Evolutionary conservation across 2,113 vertebrate genomes (phyloP).

Genomic region (Amphilophus citrinellus): DNA sequence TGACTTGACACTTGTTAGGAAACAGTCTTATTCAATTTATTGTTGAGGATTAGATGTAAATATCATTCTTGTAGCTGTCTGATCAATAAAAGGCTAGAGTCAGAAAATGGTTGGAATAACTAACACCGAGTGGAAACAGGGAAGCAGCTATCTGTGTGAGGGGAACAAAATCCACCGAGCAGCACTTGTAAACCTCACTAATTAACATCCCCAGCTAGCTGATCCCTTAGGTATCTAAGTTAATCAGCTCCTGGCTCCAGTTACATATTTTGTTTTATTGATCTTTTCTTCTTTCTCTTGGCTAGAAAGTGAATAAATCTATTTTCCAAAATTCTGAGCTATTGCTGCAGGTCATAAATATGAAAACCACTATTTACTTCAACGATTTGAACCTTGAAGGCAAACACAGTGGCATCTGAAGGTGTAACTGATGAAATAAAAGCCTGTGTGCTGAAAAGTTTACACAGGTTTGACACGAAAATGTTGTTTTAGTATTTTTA

Average conservation of each 20-base stretch:
- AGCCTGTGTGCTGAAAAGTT: background rate
- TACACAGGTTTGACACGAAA: background rate
- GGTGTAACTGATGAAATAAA: background rate
- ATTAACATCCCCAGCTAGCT: background rate
- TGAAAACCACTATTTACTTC: background rate
- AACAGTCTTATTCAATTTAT: background rate
- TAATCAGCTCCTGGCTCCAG: background rate
- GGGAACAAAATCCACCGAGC: background rate
- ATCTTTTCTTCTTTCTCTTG: background rate
- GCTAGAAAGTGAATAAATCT: background rate
- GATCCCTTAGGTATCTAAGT: background rate
- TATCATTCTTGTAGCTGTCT: conserved; percentile 3
- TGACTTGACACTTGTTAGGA: background rate
- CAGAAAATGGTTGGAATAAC: conserved; percentile 2
- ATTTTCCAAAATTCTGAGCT: conserved; percentile 1
- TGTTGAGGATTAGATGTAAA: background rate
- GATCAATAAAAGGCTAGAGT: background rate
- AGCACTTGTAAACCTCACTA: background rate
- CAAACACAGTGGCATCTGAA: background rate
- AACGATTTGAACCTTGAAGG: background rate
- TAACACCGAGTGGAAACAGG: conserved; percentile 3
- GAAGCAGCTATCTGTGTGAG: background rate
- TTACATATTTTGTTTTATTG: background rate
- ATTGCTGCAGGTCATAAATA: background rate
- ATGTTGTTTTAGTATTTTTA: background rate